phyloP scores from a whole-genome alignment of 2,888 invertebrate species.

The Catocala nupta region DNA sequence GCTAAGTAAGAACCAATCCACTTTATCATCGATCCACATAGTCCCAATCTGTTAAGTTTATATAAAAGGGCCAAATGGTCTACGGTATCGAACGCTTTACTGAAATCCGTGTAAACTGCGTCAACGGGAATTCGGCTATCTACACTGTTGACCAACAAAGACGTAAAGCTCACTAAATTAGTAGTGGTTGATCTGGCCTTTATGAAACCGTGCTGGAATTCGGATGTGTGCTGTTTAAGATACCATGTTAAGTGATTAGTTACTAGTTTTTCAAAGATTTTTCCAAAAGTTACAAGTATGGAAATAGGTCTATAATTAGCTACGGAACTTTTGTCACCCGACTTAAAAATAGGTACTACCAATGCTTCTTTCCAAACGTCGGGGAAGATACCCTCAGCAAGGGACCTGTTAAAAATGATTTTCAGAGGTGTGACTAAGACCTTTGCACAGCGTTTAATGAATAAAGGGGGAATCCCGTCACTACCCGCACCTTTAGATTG shows the following conservation, averaged over 20 bases:
- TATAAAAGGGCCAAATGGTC: background rate
- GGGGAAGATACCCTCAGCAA: conserved; percentile 4
- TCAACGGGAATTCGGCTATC: no score
- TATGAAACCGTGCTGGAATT: conserved; percentile 1
- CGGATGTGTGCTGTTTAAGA: background rate
- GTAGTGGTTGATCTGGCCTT: background rate
- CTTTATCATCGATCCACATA: background rate
- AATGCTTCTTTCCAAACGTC: conserved; percentile 10
- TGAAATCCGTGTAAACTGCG: no score
- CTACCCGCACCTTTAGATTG: no score
- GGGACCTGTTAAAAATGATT: conserved; percentile 8
- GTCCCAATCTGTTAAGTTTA: background rate
- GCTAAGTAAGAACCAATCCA: background rate
- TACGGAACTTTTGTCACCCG: background rate
- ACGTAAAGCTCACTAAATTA: background rate
- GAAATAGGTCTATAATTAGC: no score
- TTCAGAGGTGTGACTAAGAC: background rate
- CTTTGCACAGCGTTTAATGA: no score
- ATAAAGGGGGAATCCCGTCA: no score
- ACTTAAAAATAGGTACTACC: conserved; percentile 15
- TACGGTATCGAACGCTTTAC: no score
- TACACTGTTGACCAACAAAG: background rate
- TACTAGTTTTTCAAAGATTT: background rate
- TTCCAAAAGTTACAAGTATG: no score
- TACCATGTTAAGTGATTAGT: background rate